Base-by-base conservation (phyloP, 2,888 invertebrate species). In the Ochropleura leucogaster region DNA sequence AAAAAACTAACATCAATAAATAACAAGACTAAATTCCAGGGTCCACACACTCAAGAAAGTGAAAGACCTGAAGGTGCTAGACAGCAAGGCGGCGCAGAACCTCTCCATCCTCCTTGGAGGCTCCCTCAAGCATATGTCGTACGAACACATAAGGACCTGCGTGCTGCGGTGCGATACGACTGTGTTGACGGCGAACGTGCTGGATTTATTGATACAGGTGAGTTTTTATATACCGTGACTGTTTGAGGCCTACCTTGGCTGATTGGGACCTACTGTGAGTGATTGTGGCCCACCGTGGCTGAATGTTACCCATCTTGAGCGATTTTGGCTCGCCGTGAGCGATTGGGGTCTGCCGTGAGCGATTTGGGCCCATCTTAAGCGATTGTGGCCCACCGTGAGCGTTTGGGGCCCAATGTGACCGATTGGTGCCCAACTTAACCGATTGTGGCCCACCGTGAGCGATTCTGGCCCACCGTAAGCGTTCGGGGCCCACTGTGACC, bases 31-130 rank as follows among this genome's bases (percentile, higher is more conserved):
- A 57, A 59, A 72, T 88, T 90, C 66, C 92, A 97, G 97, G 86
- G 97, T 97, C 7, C 97, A 97, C 73, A 97, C 98, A 0, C 91
- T 98, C 80, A 99, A 99, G 93, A 99, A 99, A 94, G 98, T 98
- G 10, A 98, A 99, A 93, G 99, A 99, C 91, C 96, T 99, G 9
- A 98, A 98, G 91, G 99, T 99, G 1, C 95, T 99, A 18, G 99
- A 99, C 94, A 97, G 98, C 18, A 99, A 99, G 94, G 97, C 98
- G 0, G 99, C 99, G 0, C 99, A 99, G 96, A 99, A 99, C 95
- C 97, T 99, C 40, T 97, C 97, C 20, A 99, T 99, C 82, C 95
- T 99, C 3, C 95, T 99, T 4, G 98, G 98, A n/a, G 99, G 99
- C 0, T 98, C 98, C 0, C 94, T 99, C 59, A 99, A 99, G 88